Evolutionary conservation across 2,888 invertebrate genomes (phyloP), one percentile per base, ranked within the genome.

Genomic region (Drosophila peninsularis): DNA sequence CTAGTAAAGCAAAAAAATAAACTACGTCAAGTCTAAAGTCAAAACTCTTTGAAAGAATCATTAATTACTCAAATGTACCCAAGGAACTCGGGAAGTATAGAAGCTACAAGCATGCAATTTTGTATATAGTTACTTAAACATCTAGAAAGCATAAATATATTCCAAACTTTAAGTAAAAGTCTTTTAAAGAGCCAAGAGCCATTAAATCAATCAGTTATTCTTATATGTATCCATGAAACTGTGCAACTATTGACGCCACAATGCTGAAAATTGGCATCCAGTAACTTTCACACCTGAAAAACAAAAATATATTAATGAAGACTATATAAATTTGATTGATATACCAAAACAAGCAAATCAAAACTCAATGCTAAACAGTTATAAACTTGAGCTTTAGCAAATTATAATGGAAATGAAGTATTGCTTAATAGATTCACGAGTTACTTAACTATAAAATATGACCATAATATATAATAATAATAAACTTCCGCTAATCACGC

Each of bases 401-500:
- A 32, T 21, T 50, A 14, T 5, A 10, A 34, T 34, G 2, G 9
- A 9, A 34, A 11, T 11, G 2, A 34, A 10, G 34, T 19, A 50
- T 50, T 34, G 49, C 49, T 21, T 9, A 50, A 50, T 21, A 34
- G 19, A 34, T 50, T 19, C 34, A 21, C 49, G 17, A 14, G 14
- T 50, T 50, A 50, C 49, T 21, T 21, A 50, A 50, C 49, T 4
- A 34, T 34, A 34, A 50, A 4, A 9, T 34, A 50, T 50, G 34
- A 5, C 9, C 17, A 50, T 5, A 14, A 21, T 34, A 50, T 21
- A 30, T 30, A 30, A 50, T 34, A 21, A 37, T 52, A 5, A 36
- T 34, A 52, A 3, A 27, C 17, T 27, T 11, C 13, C 11, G 37
- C 19, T 13, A 55, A 34, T 30, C 34, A 36, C 14, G 24, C 4